phyloP scores from a whole-genome alignment of 2,888 invertebrate genomes.

The Chalcosyrphus nemorum region DNA sequence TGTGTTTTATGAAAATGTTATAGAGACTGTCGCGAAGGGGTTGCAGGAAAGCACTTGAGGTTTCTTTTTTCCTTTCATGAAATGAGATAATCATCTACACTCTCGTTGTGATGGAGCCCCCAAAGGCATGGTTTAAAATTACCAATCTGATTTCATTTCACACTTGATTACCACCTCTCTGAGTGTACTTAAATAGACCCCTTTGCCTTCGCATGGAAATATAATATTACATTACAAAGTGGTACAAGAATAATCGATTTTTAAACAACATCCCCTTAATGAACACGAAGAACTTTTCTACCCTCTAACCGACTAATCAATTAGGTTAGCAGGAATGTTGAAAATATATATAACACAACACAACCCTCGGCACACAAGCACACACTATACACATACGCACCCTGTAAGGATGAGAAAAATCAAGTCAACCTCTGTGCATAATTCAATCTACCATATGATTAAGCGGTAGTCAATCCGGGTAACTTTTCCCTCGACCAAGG shows the following conservation, averaged over 20 bases:
- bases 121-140: neutral
- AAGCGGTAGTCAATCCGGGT: constrained; percentile 52
- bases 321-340: constrained; percentile 29
- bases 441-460: constrained; percentile 60
- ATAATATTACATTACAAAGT: constrained; percentile 4
- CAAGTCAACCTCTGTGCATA: constrained; percentile 40
- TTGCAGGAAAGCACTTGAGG: neutral
- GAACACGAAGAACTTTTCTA: constrained; percentile 22
- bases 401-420: constrained; percentile 16
- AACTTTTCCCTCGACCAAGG: constrained; percentile 30
- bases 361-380: neutral
- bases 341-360: too few relatives aligned
- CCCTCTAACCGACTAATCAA: constrained; percentile 45
- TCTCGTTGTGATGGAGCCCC: too few relatives aligned
- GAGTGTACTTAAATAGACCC: constrained; percentile 12
- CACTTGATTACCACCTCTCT: constrained; percentile 20
- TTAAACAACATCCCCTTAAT: constrained; percentile 32
- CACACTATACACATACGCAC: too few relatives aligned
- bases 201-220: neutral
- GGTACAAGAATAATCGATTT: constrained; percentile 46
- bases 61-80: neutral
- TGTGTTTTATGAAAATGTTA: neutral
- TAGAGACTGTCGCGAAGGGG: neutral
- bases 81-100: neutral
- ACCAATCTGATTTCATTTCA: constrained; percentile 2